Evolutionary conservation across 2,113 vertebrate species (phyloP).

Genomic region (Aix galericulata): DNA sequence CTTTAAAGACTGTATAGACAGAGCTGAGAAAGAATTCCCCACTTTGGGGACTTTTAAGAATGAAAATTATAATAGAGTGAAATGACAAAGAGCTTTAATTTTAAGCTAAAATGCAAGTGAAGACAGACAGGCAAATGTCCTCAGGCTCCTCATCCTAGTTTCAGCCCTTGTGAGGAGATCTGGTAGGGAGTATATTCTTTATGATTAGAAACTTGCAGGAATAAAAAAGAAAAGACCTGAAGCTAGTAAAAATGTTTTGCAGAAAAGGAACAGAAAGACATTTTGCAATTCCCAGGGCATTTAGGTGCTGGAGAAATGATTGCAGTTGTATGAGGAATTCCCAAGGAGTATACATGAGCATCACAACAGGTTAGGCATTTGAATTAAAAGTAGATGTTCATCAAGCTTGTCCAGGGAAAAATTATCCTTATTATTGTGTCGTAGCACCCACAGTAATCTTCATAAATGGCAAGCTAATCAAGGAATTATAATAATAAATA

Average conservation of each 20-base stretch:
- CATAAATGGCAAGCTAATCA: slow-evolving; percentile 13
- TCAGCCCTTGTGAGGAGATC: neutral
- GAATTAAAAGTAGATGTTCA: slow-evolving; percentile 49
- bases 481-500: slow-evolving; percentile 39
- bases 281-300: slow-evolving; percentile 25
- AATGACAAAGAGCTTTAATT: slow-evolving; percentile 64
- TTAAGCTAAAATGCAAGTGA: slow-evolving; percentile 47
- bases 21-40: neutral
- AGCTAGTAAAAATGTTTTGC: slow-evolving; percentile 44
- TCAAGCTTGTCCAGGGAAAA: neutral
- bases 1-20: neutral
- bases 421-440: neutral
- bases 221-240: slow-evolving; percentile 57
- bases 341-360: slow-evolving; percentile 16
- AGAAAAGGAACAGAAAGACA: slow-evolving; percentile 20
- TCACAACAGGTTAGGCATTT: slow-evolving; percentile 4
- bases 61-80: neutral
- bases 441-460: neutral
- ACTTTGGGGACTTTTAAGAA: neutral
- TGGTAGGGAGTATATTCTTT: slow-evolving; percentile 35
- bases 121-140: slow-evolving; percentile 58
- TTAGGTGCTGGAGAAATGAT: neutral
- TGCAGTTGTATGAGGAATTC: neutral
- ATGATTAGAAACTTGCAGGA: slow-evolving; percentile 54
- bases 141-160: slow-evolving; percentile 8